phyloP scores from a whole-genome alignment of 2,888 invertebrate species.

The Lycophotia porphyrea region DNA sequence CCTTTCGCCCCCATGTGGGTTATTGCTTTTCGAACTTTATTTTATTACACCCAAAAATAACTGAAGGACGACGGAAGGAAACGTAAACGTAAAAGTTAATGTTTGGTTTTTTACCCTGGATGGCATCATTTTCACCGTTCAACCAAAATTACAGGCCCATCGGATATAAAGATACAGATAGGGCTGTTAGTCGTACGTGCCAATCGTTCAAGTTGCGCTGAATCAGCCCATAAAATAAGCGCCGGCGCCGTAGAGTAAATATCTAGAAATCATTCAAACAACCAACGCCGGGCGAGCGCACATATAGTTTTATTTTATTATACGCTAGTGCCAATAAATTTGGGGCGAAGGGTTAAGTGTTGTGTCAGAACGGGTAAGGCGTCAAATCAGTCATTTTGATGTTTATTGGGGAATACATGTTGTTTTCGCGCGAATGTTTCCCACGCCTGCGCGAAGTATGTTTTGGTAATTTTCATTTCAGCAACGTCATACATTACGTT shows the following conservation, averaged over 20 bases:
- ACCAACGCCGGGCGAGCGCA: conserved; percentile 44
- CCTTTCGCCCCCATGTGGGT: conserved; percentile 16
- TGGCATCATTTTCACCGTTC: conserved; percentile 34
- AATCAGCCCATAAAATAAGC: conserved; percentile 80
- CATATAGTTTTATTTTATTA: conserved; percentile 71
- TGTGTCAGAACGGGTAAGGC: conserved; percentile 49
- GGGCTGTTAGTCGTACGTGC: conserved; percentile 81
- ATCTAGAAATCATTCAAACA: conserved; percentile 74
- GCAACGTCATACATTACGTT: not conserved
- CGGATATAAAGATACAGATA: conserved; percentile 75
- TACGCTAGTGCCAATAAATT: conserved; percentile 67
- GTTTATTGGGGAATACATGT: conserved; percentile 36
- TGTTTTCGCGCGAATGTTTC: conserved; percentile 24
- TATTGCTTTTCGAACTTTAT: conserved; percentile 25
- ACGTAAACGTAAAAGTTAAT: conserved; percentile 53
- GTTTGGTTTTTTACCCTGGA: conserved; percentile 18
- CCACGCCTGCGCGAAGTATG: not conserved
- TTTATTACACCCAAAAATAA: conserved; percentile 24
- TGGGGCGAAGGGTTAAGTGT: conserved; percentile 52
- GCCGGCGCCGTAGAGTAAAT: conserved; percentile 65
- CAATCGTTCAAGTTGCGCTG: conserved; percentile 79
- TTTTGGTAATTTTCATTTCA: conserved; percentile 26
- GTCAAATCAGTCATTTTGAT: conserved; percentile 50
- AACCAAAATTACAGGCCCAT: conserved; percentile 45
- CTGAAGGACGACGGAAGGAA: conserved; percentile 28